Conservation (phyloP, 2,888 invertebrate genomes). For the Leptopilina syphax region DNA sequence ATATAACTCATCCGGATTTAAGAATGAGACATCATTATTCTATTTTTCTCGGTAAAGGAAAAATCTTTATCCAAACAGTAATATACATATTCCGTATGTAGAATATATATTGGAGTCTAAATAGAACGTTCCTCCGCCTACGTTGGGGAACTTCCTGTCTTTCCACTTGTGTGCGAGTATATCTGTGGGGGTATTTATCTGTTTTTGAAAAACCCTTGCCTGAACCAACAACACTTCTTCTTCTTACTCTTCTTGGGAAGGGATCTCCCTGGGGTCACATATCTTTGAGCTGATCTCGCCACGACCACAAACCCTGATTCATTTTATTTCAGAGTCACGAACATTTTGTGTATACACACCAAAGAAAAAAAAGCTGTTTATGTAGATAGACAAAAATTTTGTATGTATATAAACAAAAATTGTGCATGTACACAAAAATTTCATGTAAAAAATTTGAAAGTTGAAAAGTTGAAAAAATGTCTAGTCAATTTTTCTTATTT, state of each 20-base stretch:
- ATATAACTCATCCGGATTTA: slow-evolving; percentile 33
- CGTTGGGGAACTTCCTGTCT: slow-evolving; percentile 70
- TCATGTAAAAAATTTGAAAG: no score
- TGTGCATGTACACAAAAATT: no score
- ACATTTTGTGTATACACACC: neutral
- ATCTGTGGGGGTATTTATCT: slow-evolving; percentile 65
- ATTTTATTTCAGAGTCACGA: slow-evolving; percentile 41
- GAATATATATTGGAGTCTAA: neutral
- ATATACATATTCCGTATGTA: slow-evolving; percentile 1
- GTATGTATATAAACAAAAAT: no score
- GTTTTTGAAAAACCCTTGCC: slow-evolving; percentile 69
- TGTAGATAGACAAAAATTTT: no score
- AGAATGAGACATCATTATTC: slow-evolving; percentile 3
- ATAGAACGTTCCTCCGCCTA: slow-evolving; percentile 62
- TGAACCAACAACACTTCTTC: slow-evolving; percentile 65
- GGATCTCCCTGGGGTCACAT: slow-evolving; percentile 62
- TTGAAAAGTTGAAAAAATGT: no score
- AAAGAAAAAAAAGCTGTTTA: no score
- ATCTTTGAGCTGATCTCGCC: slow-evolving; percentile 65
- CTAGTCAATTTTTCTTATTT: no score
- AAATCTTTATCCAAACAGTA: slow-evolving; percentile 26
- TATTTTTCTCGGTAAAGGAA: slow-evolving; percentile 31
- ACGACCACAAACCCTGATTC: slow-evolving; percentile 51
- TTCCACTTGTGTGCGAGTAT: slow-evolving; percentile 46
- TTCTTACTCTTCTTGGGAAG: slow-evolving; percentile 56